Evolutionary conservation across 2,797 vertebrate species (phyloP).

Genomic region (Lateolabrax maculatus): DNA sequence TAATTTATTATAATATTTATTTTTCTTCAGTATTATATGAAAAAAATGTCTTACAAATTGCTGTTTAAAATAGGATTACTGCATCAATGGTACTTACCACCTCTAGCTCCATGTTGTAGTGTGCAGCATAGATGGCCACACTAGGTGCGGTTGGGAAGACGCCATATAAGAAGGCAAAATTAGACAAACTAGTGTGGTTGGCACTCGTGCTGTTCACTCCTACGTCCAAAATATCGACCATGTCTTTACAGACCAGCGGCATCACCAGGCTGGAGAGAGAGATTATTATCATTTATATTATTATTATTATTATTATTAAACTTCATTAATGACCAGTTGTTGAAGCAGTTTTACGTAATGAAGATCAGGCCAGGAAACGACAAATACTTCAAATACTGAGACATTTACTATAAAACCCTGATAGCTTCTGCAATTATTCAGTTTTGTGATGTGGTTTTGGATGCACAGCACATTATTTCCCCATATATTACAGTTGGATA

Average conservation of each 20-base stretch:
- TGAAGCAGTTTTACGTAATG: not conserved
- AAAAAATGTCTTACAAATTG: not conserved
- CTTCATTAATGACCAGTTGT: not conserved
- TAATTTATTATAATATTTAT: not conserved
- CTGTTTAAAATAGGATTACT: not conserved
- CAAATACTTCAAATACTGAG: not conserved
- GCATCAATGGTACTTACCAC: slow-evolving; percentile 87
- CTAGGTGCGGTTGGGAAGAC: slow-evolving; percentile 97
- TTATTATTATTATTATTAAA: too few species aligned
- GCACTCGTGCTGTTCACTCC: slow-evolving; percentile 81
- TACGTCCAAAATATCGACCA: slow-evolving; percentile 94
- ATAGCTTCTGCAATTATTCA: too few species aligned
- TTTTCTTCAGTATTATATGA: not conserved
- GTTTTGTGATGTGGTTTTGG: not conserved
- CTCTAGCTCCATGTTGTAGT: slow-evolving; percentile 98
- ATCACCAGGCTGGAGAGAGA: slow-evolving; percentile 88
- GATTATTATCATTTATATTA: too few species aligned
- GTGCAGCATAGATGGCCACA: slow-evolving; percentile 95
- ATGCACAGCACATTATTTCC: not conserved
- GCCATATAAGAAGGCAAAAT: slow-evolving; percentile 98
- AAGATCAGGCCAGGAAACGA: not conserved
- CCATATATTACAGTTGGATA: not conserved
- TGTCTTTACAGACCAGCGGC: slow-evolving; percentile 96
- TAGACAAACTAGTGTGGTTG: slow-evolving; percentile 96
- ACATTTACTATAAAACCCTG: not conserved